Evolutionary conservation across 2,888 invertebrate species (phyloP).

Genomic region (Rhingia campestris): DNA sequence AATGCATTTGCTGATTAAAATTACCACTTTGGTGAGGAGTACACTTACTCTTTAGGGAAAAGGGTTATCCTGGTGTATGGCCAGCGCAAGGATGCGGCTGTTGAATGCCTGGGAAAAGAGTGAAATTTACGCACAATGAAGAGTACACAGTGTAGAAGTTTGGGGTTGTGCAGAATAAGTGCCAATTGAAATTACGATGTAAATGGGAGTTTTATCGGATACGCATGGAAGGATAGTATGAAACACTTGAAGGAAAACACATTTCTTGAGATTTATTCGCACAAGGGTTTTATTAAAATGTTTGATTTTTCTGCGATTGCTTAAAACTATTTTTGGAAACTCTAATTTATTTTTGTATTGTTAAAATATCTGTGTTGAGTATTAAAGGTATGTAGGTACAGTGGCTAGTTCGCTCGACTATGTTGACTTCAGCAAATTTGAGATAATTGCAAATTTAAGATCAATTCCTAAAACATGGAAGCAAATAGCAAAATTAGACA

Average conservation of each 20-base stretch:
- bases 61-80: constrained; percentile 11
- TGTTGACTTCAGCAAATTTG: too few species aligned
- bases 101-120: constrained; percentile 26
- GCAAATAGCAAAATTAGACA: too few species aligned
- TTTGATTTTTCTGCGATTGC: neutral
- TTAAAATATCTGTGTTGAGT: too few species aligned
- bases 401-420: too few species aligned
- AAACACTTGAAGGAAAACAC: neutral
- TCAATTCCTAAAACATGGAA: too few species aligned
- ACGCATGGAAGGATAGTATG: neutral
- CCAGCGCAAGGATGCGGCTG: constrained; percentile 10
- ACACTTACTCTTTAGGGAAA: neutral
- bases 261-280: too few species aligned
- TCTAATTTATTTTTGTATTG: too few species aligned
- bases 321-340: neutral
- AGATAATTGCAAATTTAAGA: too few species aligned
- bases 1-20: constrained; percentile 83
- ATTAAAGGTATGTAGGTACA: too few species aligned
- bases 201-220: constrained; percentile 15
- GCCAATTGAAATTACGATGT: constrained; percentile 18
- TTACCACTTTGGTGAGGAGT: constrained; percentile 77
- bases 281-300: too few species aligned
- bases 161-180: neutral
- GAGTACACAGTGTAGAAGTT: too few species aligned
- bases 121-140: neutral